Conservation (phyloP, 2,888 invertebrate species). For the Tridacna gigas region DNA sequence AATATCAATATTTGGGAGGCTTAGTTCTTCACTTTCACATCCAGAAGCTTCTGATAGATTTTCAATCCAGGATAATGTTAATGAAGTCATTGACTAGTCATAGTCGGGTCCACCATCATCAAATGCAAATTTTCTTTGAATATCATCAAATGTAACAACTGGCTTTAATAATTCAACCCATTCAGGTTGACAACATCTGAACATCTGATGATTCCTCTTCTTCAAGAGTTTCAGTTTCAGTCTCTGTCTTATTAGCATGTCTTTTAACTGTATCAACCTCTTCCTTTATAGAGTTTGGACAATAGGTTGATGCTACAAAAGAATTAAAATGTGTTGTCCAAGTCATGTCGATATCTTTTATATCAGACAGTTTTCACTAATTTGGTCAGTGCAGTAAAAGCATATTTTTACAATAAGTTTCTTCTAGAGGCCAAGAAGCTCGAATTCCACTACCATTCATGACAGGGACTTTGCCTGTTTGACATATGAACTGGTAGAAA, state of each 20-base stretch:
- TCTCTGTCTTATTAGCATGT: background rate
- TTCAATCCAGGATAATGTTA: conserved; percentile 27
- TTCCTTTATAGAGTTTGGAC: conserved; percentile 62
- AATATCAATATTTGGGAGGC: conserved; percentile 51
- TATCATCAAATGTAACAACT: conserved; percentile 26
- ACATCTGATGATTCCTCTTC: background rate
- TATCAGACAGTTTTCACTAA: conserved; percentile 61
- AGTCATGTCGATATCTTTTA: conserved; percentile 39
- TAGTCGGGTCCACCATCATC: conserved; percentile 67
- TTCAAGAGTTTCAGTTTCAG: background rate
- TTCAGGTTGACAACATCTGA: conserved; percentile 55
- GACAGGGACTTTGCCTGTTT: conserved; percentile 38
- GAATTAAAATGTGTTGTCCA: conserved; percentile 51
- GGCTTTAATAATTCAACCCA: conserved; percentile 63
- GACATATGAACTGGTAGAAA: conserved; percentile 28
- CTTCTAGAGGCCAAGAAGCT: conserved; percentile 58
- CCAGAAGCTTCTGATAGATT: background rate
- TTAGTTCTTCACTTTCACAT: background rate
- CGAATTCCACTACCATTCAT: background rate
- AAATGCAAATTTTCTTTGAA: conserved; percentile 44
- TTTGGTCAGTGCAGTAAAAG: conserved; percentile 63
- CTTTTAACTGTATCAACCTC: conserved; percentile 47
- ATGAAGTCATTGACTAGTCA: background rate
- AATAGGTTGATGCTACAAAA: conserved; percentile 39
- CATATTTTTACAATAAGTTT: conserved; percentile 53